Evolutionary conservation across 2,797 vertebrate species (phyloP).

Genomic region (Syngnathus acus): DNA sequence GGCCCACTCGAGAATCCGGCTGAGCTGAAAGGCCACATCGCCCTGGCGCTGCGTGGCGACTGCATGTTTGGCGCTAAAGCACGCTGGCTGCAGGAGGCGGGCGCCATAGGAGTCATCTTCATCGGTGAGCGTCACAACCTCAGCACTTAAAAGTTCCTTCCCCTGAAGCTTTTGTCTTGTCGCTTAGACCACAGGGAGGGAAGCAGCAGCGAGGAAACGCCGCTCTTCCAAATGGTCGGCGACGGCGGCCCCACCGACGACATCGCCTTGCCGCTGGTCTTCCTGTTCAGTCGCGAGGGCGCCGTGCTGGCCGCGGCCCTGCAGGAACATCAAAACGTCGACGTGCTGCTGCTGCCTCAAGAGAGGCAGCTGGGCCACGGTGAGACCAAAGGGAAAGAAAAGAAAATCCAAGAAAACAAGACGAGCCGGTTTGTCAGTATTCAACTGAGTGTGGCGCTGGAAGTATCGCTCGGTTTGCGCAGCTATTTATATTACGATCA

Average conservation of each 20-base stretch:
- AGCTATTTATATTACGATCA: background rate
- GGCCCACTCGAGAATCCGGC: constrained; percentile 55
- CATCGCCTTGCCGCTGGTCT: constrained; percentile 70
- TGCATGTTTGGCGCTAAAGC: constrained; percentile 79
- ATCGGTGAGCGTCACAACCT: constrained; percentile 56
- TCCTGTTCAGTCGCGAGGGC: constrained; percentile 74
- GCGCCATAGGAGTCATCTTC: constrained; percentile 71
- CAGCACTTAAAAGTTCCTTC: background rate
- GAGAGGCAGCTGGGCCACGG: constrained; percentile 70
- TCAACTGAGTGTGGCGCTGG: background rate
- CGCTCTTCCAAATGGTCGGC: constrained; percentile 80
- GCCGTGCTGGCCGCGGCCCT: constrained; percentile 65
- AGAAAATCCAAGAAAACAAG: background rate
- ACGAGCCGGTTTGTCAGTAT: background rate
- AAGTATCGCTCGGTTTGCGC: background rate
- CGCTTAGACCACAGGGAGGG: constrained; percentile 69
- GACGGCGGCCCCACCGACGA: constrained; percentile 70
- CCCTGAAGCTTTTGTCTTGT: background rate
- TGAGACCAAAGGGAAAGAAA: constrained; percentile 30
- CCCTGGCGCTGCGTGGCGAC: constrained; percentile 69
- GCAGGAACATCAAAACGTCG: constrained; percentile 69
- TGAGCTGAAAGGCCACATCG: constrained; percentile 62
- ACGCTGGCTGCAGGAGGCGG: constrained; percentile 69
- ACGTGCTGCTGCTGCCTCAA: constrained; percentile 71
- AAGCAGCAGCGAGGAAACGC: constrained; percentile 70